A percentile compares a stretch with the other conserved stretches of the same genome.
phyloP scores from a whole-genome alignment of 1,140 invertebrate species.

The Paraescarpia echinospica region DNA sequence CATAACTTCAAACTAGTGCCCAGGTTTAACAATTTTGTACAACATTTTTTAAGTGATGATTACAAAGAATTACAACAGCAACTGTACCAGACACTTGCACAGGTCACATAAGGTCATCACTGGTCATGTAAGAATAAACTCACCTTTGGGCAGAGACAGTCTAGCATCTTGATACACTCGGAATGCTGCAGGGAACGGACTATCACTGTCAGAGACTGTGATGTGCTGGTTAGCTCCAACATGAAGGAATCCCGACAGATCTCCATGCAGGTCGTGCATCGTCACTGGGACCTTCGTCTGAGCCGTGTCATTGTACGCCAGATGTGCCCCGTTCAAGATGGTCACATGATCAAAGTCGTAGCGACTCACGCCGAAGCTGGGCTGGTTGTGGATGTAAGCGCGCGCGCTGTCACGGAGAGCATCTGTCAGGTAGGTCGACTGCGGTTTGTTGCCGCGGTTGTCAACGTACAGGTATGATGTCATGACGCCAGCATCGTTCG shows the following conservation, averaged over 20 bases:
- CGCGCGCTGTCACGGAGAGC: conserved; percentile 37
- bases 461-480: conserved; percentile 35
- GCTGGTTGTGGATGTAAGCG: conserved; percentile 35
- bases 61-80: background rate
- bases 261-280: conserved; percentile 41
- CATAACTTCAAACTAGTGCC: background rate
- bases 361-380: conserved; percentile 21
- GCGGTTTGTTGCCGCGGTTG: conserved; percentile 37
- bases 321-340: conserved; percentile 39
- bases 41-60: background rate
- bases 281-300: conserved; percentile 28
- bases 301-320: conserved; percentile 34
- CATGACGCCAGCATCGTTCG: conserved; percentile 20
- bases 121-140: background rate
- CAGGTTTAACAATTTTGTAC: background rate
- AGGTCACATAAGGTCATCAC: too few relatives aligned
- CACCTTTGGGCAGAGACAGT: conserved; percentile 40
- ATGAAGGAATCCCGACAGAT: conserved; percentile 43
- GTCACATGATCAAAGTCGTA: conserved; percentile 37
- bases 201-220: conserved; percentile 34
- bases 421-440: conserved; percentile 34
- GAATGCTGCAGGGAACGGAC: conserved; percentile 43
- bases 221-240: conserved; percentile 36
- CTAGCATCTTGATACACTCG: conserved; percentile 38
- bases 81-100: background rate